Evolutionary conservation across 1,140 invertebrate genomes (phyloP).

Genomic region (Oscheius sp.): DNA sequence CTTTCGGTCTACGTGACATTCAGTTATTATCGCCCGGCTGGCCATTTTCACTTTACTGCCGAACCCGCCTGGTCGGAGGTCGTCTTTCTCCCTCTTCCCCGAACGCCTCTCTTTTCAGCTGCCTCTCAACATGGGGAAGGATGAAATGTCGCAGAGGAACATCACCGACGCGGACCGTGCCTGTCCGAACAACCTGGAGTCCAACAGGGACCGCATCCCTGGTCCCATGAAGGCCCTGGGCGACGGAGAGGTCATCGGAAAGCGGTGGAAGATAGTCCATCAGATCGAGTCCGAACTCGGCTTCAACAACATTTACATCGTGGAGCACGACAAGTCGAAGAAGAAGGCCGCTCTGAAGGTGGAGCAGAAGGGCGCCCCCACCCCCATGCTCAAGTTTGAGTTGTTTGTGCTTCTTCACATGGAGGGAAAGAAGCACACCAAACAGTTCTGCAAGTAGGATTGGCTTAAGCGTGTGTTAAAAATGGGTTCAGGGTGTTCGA

Average conservation of each 20-base stretch:
- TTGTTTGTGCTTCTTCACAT: constrained; percentile 24
- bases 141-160: constrained; percentile 17
- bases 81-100: too few species aligned
- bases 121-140: too few species aligned
- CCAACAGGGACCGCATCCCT: background rate
- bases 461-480: background rate
- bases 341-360: constrained; percentile 23
- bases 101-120: too few species aligned
- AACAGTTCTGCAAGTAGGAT: constrained; percentile 14
- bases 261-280: constrained; percentile 22
- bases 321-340: constrained; percentile 10
- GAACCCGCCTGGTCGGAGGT: too few species aligned
- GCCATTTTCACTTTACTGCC: too few species aligned
- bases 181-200: constrained; percentile 14
- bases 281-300: constrained; percentile 20
- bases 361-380: constrained; percentile 9
- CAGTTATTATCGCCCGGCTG: too few species aligned
- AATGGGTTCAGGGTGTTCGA: constrained; percentile 2
- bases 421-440: constrained; percentile 20
- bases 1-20: too few species aligned
- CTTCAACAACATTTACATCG: constrained; percentile 29
- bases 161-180: constrained; percentile 16
- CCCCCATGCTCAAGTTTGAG: constrained; percentile 27
- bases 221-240: background rate
- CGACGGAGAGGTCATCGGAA: constrained; percentile 7